Base-by-base conservation (phyloP, 1,140 invertebrate genomes). In the Drosophila varians region DNA sequence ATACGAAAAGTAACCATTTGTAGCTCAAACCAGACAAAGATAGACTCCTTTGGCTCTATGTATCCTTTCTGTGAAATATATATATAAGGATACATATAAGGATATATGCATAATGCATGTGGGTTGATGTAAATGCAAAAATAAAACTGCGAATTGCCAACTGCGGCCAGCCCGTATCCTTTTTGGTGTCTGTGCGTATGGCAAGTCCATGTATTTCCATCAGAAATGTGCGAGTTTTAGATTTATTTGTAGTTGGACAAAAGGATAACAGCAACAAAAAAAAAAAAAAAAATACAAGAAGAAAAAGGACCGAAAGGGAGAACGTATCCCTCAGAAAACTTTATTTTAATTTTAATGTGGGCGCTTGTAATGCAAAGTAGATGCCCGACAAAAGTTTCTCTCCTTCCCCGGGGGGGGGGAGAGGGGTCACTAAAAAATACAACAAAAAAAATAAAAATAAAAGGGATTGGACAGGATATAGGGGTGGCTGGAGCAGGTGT, bases 291-390 rank as follows among this genome's bases (percentile, higher is more conserved):
- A 8, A 8, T 11, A 16, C 3, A 5, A 16, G 8, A 48, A n/a
- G 38, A 48, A 18, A 25, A 61, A 16, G 40, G 7, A 53, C 36
- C 26, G 36, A 71, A 72, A 72, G 68, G 69, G 49, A 54, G 11
- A 16, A 11, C 36, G 19, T 40, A 55, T 43, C 31, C 23, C 12
- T 14, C 54, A 71, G 65, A 62, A 76, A 84, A 75, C 76, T 86
- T 79, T 86, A 76, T 87, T 84, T 87, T 84, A 87, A 84, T 87
- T 84, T 87, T 69, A 87, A 79, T 83, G 75, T 75, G 80, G 80
- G 71, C 76, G 76, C 76, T 83, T 77, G 74, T 82, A 83, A 83
- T 83, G 74, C 78, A 83, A 82, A 83, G 74, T 77, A 82, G 74
- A 69, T 60, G 49, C 28, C 53, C 56, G 47, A 58, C 55, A 56